Base-by-base conservation (phyloP, 2,113 vertebrate genomes). In the Zonotrichia leucophrys region DNA sequence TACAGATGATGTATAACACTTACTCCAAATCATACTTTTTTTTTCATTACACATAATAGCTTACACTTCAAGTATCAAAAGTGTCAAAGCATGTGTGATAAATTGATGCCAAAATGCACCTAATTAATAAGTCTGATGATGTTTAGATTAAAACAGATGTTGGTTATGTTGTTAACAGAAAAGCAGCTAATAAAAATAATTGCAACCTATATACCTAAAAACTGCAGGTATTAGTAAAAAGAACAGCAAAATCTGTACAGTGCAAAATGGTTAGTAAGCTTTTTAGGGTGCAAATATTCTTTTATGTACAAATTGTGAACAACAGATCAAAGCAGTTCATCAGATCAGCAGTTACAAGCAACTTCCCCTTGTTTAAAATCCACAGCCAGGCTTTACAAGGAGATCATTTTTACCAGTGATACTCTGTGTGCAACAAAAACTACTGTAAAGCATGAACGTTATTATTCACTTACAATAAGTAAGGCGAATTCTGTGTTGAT, bases 41-140 rank as follows among this genome's bases (percentile, higher is more conserved):
- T 97, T 94, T 97, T 93, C 74, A 87, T 92, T 95, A 91, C 78
- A 94, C 89, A 97, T 94, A 97, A 97, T 69, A 96, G 96, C 88
- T 96, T 91, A 81, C 81, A 77, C 87, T 93, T 97, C 96, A 95
- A 95, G 93, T 96, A 92, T 92, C 92, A 96, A 82, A 95, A 91
- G 89, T 87, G 85, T 97, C 96, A 92, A 96, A 96, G 94, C 89
- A 94, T 24, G 59, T 93, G 93, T 95, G 96, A 97, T 95, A 94
- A 95, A 97, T 97, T 93, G 96, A 96, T 95, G 95, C 94, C 92
- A 94, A 96, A 97, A 97, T 89, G 96, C 70, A 94, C 92, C 92
- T 97, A 97, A 96, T 97, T 97, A 97, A 96, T 96, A 97, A 95
- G 93, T 91, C 88, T 96, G 90, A 92, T 97, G 93, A 94, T 86